Base-by-base conservation (phyloP, 2,797 vertebrate species). In the Phoxinus dragarum region DNA sequence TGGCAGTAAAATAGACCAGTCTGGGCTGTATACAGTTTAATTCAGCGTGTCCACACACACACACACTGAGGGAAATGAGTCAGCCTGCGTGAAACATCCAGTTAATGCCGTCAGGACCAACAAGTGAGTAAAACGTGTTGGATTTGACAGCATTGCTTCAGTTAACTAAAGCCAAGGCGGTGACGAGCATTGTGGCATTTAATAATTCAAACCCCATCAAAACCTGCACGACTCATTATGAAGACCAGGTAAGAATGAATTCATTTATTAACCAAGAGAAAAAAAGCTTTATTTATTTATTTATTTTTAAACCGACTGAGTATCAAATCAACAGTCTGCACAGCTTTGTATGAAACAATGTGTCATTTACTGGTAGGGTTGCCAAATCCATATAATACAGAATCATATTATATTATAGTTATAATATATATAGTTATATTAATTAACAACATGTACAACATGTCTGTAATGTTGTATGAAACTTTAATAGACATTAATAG, bases 21-120 rank as follows among this genome's bases (percentile, higher is more conserved):
- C 88, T n/a, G 87, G 91, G 93, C 89, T 94, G 91, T 92, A 94
- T 94, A 94, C 89, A 90, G 90, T 90, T 91, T 89, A 91, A 93
- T 94, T 94, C 92, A 90, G 74, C 89, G 92, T 89, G 89, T 52
- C 89, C 89, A 90, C 88, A 54, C 49, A 83, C 81, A 89, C 88
- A 91, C 40, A 66, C 90, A 89, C 83, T 59, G 21, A 17, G 73
- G 86, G 90, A 89, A 89, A 92, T 93, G 91, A 93, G 34, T 52
- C 21, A 8, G 27, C 16, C 61, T 49, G 72, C 10, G 17, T 52
- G 16, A 16, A 79, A 73, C 44, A 66, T 67, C 34, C 83, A 78
- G 54, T 78, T 66, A 78, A 77, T 68, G 74, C 44, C 16, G 4
- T 67, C n/a, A 36, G n/a, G 47, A 56, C 31, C 23, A 54, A 59